Evolutionary conservation across 1,140 invertebrate species (phyloP).

Genomic region (Nasonia vitripennis): DNA sequence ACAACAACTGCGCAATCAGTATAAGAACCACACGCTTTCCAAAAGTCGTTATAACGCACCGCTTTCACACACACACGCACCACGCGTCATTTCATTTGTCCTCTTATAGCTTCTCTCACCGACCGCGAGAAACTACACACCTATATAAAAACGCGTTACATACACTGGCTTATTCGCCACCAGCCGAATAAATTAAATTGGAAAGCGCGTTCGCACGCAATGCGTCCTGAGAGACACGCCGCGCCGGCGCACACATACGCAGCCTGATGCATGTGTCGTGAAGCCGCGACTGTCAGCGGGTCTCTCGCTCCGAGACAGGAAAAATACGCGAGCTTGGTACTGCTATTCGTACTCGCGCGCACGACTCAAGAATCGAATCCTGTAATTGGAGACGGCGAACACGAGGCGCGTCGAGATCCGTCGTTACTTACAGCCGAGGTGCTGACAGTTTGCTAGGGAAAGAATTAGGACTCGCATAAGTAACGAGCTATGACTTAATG

Average conservation of each 20-base stretch:
- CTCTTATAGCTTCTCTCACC: slow-evolving; percentile 58
- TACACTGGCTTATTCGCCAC: slow-evolving; percentile 48
- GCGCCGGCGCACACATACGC: not conserved
- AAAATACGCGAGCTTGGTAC: slow-evolving; percentile 20
- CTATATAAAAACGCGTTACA: not conserved
- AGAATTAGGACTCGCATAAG: slow-evolving; percentile 44
- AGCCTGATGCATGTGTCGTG: slow-evolving; percentile 20
- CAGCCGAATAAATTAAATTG: slow-evolving; percentile 69
- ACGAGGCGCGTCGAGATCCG: slow-evolving; percentile 18
- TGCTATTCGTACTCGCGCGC: not conserved
- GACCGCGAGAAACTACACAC: not conserved
- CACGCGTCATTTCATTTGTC: slow-evolving; percentile 66
- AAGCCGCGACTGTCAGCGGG: slow-evolving; percentile 15
- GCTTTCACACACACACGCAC: not conserved
- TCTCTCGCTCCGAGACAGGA: not conserved
- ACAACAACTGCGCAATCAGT: not conserved
- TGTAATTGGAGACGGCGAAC: slow-evolving; percentile 49
- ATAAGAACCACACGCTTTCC: not conserved
- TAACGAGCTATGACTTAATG: slow-evolving; percentile 46
- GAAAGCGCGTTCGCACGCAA: slow-evolving; percentile 58
- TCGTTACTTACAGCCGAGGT: slow-evolving; percentile 30
- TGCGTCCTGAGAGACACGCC: slow-evolving; percentile 6
- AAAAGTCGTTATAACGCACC: not conserved
- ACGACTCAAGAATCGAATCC: slow-evolving; percentile 37
- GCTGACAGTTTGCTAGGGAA: slow-evolving; percentile 6